Percentiles rank a stretch among this genome's conserved stretches.
These are phyloP conservation scores for Heliconius hermathena DNA, from an alignment of 1,140 invertebrate species.

Conservation along the genomic window DNA sequence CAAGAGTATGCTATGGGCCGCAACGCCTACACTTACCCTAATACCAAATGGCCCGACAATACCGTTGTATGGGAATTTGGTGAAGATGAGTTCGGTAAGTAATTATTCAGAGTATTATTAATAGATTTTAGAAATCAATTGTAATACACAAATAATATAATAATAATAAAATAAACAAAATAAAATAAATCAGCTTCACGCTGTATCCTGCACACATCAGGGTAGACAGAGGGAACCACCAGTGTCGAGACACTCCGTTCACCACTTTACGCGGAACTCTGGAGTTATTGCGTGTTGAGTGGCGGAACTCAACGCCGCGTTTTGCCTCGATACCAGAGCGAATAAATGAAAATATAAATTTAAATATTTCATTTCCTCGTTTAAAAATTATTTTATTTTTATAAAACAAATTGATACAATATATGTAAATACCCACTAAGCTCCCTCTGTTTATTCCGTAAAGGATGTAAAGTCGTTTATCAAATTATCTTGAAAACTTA, in stretches of 20 bases:
- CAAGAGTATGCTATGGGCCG: conserved; percentile 58
- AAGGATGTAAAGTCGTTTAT: background rate
- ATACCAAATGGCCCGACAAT: conserved; percentile 65
- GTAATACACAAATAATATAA: too few relatives aligned
- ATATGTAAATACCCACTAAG: background rate
- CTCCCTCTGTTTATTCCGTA: background rate
- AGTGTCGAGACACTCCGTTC: too few relatives aligned
- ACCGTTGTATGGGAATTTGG: conserved; percentile 66
- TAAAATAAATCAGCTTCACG: too few relatives aligned
- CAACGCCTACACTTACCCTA: conserved; percentile 58
- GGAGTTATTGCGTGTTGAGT: too few relatives aligned
- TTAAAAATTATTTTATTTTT: background rate
- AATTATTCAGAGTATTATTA: background rate
- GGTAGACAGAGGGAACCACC: too few relatives aligned
- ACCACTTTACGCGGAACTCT: too few relatives aligned
- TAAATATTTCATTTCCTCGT: too few relatives aligned
- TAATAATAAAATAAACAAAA: too few relatives aligned
- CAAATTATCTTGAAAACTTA: conserved; percentile 4
- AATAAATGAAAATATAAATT: too few relatives aligned
- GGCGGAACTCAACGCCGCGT: too few relatives aligned
- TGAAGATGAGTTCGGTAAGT: conserved; percentile 63
- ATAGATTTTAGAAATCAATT: background rate
- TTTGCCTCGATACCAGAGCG: too few relatives aligned
- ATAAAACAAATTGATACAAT: background rate
- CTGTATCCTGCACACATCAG: too few relatives aligned